Evolutionary conservation across 2,797 vertebrate genomes (phyloP).

Genomic region (Apogon talboti): DNA sequence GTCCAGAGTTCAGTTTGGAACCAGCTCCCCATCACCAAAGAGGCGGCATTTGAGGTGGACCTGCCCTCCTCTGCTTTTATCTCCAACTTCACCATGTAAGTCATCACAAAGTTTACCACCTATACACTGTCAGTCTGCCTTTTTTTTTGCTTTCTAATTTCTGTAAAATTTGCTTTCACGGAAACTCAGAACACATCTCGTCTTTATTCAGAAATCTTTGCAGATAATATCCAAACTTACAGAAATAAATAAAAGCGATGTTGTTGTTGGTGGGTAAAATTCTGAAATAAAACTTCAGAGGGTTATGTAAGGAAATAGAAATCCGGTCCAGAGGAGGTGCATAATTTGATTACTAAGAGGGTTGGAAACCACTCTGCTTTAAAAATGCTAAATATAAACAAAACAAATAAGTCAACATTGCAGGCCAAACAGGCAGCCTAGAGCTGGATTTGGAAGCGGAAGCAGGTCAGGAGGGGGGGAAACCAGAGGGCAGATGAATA

Average conservation of each 20-base stretch:
- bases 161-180: too few species aligned
- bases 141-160: background rate
- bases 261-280: conserved; percentile 14
- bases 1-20: conserved; percentile 87
- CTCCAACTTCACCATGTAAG: conserved; percentile 92
- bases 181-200: too few species aligned
- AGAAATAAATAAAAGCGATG: conserved; percentile 8
- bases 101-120: background rate
- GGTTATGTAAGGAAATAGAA: conserved; percentile 48
- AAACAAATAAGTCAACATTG: conserved; percentile 76
- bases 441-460: conserved; percentile 74
- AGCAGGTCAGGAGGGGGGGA: conserved; percentile 75
- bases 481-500: conserved; percentile 79
- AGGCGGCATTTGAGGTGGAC: conserved; percentile 88
- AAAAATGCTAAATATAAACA: conserved; percentile 81
- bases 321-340: conserved; percentile 42
- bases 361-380: conserved; percentile 59
- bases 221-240: background rate
- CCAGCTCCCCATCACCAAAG: conserved; percentile 84
- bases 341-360: conserved; percentile 55
- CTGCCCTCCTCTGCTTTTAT: conserved; percentile 88
- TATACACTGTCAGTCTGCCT: background rate
- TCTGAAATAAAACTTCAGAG: conserved; percentile 59
- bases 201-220: too few species aligned
- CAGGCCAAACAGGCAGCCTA: conserved; percentile 51